phyloP scores from a whole-genome alignment of 2,797 vertebrate genomes.

The Aplochiton taeniatus region DNA sequence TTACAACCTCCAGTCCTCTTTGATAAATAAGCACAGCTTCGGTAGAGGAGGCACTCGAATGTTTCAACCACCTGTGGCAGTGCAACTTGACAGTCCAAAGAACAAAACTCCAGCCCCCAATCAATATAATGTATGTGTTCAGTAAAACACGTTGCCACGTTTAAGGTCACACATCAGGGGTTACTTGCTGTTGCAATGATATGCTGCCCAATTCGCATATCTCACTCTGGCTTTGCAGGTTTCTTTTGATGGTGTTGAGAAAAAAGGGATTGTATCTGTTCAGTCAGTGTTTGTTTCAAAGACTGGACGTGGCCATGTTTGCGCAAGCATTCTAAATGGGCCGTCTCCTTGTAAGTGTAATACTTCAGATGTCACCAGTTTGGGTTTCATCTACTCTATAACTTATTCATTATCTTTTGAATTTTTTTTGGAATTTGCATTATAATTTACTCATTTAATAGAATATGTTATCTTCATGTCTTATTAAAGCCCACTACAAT shows the following conservation, averaged over 20 bases:
- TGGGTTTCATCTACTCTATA: too few relatives aligned
- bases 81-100: conserved; percentile 51
- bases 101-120: conserved; percentile 78
- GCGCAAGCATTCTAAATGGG: conserved; percentile 3
- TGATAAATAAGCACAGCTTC: conserved; percentile 74
- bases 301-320: conserved; percentile 53
- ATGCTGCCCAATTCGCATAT: neutral
- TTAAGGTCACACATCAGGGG: neutral
- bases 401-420: neutral
- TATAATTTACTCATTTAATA: neutral
- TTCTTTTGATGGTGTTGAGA: conserved; percentile 47
- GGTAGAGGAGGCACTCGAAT: conserved; percentile 73
- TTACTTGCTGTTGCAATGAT: neutral
- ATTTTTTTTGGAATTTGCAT: too few relatives aligned
- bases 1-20: conserved; percentile 69
- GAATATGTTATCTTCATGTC: neutral
- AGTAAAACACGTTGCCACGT: neutral
- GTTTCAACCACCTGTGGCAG: conserved; percentile 75
- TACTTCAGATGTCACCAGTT: neutral
- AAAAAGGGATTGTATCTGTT: conserved; percentile 50
- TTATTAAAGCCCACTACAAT: conserved; percentile 71
- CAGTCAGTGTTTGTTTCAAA: conserved; percentile 74
- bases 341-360: conserved; percentile 70
- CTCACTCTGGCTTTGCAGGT: conserved; percentile 44
- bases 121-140: conserved; percentile 75